Percentiles rank a stretch among this genome's conserved stretches.
Conservation (phyloP, 2,888 invertebrate genomes). For the Busseola fusca region DNA sequence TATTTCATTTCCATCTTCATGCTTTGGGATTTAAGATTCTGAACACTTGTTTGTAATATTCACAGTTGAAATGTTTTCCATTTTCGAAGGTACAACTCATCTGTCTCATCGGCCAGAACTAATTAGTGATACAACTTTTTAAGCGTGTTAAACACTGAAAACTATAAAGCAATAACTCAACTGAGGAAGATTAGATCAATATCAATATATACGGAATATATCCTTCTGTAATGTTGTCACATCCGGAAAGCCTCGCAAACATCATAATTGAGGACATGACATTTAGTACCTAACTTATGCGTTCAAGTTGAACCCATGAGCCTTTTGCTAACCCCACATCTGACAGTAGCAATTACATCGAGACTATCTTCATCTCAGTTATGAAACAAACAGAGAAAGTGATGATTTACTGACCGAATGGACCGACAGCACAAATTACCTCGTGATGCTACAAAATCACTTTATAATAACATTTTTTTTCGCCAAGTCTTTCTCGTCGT, state of each 20-base stretch:
- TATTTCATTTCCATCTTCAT: neutral
- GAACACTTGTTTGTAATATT: too few species aligned
- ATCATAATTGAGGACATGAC: slow-evolving; percentile 27
- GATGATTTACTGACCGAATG: slow-evolving; percentile 72
- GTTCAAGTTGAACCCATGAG: neutral
- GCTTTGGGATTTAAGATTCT: neutral
- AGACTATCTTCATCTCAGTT: slow-evolving; percentile 62
- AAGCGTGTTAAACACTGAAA: neutral
- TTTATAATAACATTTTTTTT: slow-evolving; percentile 71
- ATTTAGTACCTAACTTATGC: slow-evolving; percentile 14
- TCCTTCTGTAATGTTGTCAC: slow-evolving; percentile 2
- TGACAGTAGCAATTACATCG: slow-evolving; percentile 67
- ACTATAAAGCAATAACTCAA: neutral
- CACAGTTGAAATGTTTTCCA: neutral
- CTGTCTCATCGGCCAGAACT: neutral
- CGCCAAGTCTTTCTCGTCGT: neutral
- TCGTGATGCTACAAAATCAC: slow-evolving; percentile 66
- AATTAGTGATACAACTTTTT: neutral
- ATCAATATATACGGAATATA: neutral
- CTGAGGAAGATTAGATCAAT: neutral
- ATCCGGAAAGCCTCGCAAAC: slow-evolving; percentile 23
- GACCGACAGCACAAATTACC: slow-evolving; percentile 65
- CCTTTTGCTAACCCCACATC: slow-evolving; percentile 54
- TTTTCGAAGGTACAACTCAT: neutral
- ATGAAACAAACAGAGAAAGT: slow-evolving; percentile 76